Evolutionary conservation across 2,888 invertebrate species (phyloP).

Genomic region (Caenorhabditis afra): DNA sequence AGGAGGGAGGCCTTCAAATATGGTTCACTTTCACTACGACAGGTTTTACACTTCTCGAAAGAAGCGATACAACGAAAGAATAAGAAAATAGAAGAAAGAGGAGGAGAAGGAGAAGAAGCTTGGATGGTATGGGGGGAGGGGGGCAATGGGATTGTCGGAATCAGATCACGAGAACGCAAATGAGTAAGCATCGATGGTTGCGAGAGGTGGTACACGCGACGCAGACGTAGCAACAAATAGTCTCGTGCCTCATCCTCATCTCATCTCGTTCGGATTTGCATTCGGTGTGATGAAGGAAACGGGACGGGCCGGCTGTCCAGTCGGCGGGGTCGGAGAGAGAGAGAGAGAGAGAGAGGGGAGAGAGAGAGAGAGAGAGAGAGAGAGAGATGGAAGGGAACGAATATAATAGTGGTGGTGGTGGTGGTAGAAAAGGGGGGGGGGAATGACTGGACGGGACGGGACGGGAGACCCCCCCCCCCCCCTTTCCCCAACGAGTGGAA

Average conservation of each 20-base stretch:
- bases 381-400: slow-evolving; percentile 13
- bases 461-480: too few species aligned
- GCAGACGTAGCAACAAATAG: slow-evolving; percentile 44
- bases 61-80: too few species aligned
- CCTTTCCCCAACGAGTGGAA: slow-evolving; percentile 23
- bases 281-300: slow-evolving; percentile 16
- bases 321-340: neutral
- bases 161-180: too few species aligned
- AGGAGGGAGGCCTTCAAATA: slow-evolving; percentile 39
- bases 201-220: neutral
- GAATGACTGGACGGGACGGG: slow-evolving; percentile 16
- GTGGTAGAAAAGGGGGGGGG: neutral
- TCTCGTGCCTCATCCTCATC: neutral
- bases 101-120: neutral
- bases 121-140: too few species aligned
- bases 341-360: slow-evolving; percentile 6
- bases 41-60: slow-evolving; percentile 51
- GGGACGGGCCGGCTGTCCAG: too few species aligned
- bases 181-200: too few species aligned
- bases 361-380: slow-evolving; percentile 6
- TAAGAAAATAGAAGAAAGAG: neutral
- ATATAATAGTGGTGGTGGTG: slow-evolving; percentile 15
- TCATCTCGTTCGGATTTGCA: slow-evolving; percentile 42
- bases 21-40: slow-evolving; percentile 53
- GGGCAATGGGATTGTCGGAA: neutral